These are phyloP conservation scores for Dilophus febrilis DNA, from an alignment of 2,888 invertebrate genomes.

Conservation along the genomic window DNA sequence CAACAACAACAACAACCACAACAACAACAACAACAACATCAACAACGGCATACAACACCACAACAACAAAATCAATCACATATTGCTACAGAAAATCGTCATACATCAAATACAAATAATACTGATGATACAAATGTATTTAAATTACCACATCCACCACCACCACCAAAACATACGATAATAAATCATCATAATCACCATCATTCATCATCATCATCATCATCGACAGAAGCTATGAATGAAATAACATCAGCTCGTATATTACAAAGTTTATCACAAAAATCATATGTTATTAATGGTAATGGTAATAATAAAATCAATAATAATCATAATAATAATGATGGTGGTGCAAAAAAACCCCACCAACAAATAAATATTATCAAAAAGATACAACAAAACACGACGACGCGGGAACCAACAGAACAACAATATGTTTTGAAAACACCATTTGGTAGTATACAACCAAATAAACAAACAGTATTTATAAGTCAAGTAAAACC, in stretches of 20 bases:
- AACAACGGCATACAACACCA: slow-evolving; percentile 3
- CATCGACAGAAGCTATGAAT: not conserved
- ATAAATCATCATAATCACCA: slow-evolving; percentile 2
- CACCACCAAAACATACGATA: slow-evolving; percentile 5
- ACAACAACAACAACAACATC: slow-evolving; percentile 4
- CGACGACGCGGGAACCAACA: too few relatives aligned
- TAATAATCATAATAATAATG: too few relatives aligned
- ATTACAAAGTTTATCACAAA: slow-evolving; percentile 29
- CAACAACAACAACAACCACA: slow-evolving; percentile 10
- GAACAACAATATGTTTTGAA: too few relatives aligned
- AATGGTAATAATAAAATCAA: too few relatives aligned
- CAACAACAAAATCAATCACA: not conserved
- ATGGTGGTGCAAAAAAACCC: too few relatives aligned
- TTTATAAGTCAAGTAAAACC: too few relatives aligned
- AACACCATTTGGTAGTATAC: too few relatives aligned
- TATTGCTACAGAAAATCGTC: too few relatives aligned
- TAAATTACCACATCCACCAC: slow-evolving; percentile 6
- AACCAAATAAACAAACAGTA: too few relatives aligned
- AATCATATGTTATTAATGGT: slow-evolving; percentile 22
- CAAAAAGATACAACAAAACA: too few relatives aligned
- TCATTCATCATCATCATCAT: slow-evolving; percentile 6
- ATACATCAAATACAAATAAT: not conserved
- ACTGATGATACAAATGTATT: not conserved
- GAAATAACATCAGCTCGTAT: slow-evolving; percentile 29
- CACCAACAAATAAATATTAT: too few relatives aligned